Evolutionary conservation across 2,113 vertebrate species (phyloP).

Genomic region (Paradisaea rubra): DNA sequence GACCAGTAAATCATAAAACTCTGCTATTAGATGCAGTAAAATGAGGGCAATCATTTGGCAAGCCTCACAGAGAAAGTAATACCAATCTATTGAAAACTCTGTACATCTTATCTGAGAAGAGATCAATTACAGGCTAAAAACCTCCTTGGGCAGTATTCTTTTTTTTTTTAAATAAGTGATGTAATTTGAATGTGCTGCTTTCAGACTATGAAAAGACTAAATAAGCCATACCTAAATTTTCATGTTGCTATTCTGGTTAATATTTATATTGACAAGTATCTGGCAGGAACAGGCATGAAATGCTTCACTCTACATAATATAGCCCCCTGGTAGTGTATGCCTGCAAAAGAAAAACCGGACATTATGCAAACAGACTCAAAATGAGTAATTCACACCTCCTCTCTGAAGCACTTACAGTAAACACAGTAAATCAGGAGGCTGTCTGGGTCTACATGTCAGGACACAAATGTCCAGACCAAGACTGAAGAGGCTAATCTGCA

Average conservation of each 20-base stretch:
- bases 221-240: slow-evolving; percentile 23
- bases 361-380: background rate
- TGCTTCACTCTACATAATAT: background rate
- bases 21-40: background rate
- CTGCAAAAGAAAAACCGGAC: background rate
- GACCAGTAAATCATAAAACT: background rate
- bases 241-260: background rate
- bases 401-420: background rate
- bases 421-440: background rate
- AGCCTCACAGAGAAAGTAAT: background rate
- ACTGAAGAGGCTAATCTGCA: slow-evolving; percentile 47
- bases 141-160: background rate
- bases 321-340: background rate
- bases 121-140: slow-evolving; percentile 9
- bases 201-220: slow-evolving; percentile 26
- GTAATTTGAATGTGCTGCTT: slow-evolving; percentile 23
- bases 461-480: background rate
- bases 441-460: background rate
- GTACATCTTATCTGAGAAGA: slow-evolving; percentile 21
- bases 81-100: background rate
- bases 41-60: background rate
- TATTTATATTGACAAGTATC: background rate
- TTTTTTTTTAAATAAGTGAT: background rate
- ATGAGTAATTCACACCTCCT: background rate
- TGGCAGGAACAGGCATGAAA: background rate